These are phyloP conservation scores for Hycleus cichorii DNA, from an alignment of 1,140 invertebrate genomes.

Conservation along the genomic window DNA sequence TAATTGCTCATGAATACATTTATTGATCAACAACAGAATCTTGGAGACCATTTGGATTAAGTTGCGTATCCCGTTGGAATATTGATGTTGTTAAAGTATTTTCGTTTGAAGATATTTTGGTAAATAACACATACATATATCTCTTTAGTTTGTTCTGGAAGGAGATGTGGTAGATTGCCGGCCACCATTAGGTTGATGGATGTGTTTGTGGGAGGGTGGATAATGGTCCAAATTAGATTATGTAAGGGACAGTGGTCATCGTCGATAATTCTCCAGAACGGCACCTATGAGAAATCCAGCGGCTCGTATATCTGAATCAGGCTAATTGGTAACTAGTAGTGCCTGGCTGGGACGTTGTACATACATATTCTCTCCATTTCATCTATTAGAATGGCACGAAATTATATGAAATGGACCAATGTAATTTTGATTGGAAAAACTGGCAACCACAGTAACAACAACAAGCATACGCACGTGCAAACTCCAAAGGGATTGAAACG, in stretches of 20 bases:
- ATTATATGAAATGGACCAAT: neutral
- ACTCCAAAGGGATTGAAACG: conserved; percentile 34
- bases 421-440: conserved; percentile 29
- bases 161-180: neutral
- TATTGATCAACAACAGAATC: too few relatives aligned
- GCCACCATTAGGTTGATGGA: conserved; percentile 12
- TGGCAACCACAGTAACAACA: conserved; percentile 20
- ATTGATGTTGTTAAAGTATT: too few relatives aligned
- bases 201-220: conserved; percentile 22
- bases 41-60: too few relatives aligned
- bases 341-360: neutral
- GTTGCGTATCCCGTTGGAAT: too few relatives aligned
- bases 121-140: too few relatives aligned
- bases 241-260: conserved; percentile 26
- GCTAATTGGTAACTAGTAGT: conserved; percentile 16
- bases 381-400: neutral
- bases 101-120: too few relatives aligned
- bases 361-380: neutral
- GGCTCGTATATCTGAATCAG: conserved; percentile 24
- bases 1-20: too few relatives aligned
- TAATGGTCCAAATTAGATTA: conserved; percentile 33
- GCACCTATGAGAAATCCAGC: conserved; percentile 30
- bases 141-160: too few relatives aligned
- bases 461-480: conserved; percentile 30
- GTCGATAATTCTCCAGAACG: conserved; percentile 28